Conservation (phyloP, 2,113 vertebrate species). For the Prietella phreatophila region DNA sequence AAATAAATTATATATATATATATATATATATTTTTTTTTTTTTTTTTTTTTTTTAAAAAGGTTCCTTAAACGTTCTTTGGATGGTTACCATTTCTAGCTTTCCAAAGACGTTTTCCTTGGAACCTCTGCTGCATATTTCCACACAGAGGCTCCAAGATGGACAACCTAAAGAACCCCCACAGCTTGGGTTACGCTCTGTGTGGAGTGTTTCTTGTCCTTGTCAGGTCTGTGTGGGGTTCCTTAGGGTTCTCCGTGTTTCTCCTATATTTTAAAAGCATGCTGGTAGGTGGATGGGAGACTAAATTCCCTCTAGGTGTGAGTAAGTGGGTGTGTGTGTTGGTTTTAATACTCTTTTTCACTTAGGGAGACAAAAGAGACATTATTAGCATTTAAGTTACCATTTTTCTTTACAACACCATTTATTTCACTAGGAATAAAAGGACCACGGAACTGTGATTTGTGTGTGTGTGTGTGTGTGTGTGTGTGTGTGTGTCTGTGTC, state of each 20-base stretch:
- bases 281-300: not conserved
- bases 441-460: not conserved
- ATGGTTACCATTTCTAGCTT: too few relatives aligned
- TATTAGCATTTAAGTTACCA: constrained; percentile 30
- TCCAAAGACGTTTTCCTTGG: too few relatives aligned
- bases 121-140: too few relatives aligned
- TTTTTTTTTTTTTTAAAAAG: too few relatives aligned
- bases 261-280: not conserved
- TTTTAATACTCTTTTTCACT: not conserved
- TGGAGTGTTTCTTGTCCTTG: not conserved
- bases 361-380: not conserved
- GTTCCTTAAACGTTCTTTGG: too few relatives aligned
- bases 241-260: not conserved
- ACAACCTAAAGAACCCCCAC: too few relatives aligned
- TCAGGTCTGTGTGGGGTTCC: not conserved
- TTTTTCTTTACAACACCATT: constrained; percentile 42
- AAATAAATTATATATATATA: too few relatives aligned
- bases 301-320: not conserved
- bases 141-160: too few relatives aligned
- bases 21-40: too few relatives aligned
- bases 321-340: not conserved
- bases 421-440: constrained; percentile 39
- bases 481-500: not conserved
- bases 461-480: not conserved
- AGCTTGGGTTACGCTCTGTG: not conserved